Evolutionary conservation across 1,140 invertebrate genomes (phyloP).

Genomic region (Lanistes nyassanus): DNA sequence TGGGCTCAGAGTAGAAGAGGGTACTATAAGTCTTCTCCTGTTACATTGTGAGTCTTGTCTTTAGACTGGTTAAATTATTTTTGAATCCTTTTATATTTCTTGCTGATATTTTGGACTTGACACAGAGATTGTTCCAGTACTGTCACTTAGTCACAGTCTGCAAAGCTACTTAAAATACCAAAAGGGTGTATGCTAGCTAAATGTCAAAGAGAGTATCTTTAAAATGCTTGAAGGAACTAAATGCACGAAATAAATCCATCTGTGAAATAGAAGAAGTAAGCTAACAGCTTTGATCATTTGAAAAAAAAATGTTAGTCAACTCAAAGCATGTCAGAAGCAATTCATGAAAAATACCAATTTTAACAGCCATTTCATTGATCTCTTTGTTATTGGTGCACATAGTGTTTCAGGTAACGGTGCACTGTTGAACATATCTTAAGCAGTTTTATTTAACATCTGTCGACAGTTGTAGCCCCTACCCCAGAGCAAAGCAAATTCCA

Average conservation of each 20-base stretch:
- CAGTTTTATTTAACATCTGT: neutral
- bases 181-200: no score
- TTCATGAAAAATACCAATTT: no score
- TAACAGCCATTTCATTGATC: neutral
- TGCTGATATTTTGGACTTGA: neutral
- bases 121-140: neutral
- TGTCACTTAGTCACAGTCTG: neutral
- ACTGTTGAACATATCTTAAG: neutral
- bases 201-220: no score
- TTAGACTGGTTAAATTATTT: neutral
- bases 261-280: no score
- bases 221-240: no score
- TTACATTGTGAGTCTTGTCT: slow-evolving; percentile 56
- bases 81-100: neutral
- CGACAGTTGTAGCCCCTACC: slow-evolving; percentile 51
- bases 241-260: no score
- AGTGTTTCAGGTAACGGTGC: neutral
- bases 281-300: no score
- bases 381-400: neutral
- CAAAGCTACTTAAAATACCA: no score
- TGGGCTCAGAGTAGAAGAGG: slow-evolving; percentile 57
- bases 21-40: slow-evolving; percentile 55
- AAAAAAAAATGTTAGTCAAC: no score
- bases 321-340: no score
- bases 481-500: slow-evolving; percentile 54